Evolutionary conservation across 2,797 vertebrate genomes (phyloP), one percentile per base, ranked within the genome.

Genomic region (Sparidentex hasta): DNA sequence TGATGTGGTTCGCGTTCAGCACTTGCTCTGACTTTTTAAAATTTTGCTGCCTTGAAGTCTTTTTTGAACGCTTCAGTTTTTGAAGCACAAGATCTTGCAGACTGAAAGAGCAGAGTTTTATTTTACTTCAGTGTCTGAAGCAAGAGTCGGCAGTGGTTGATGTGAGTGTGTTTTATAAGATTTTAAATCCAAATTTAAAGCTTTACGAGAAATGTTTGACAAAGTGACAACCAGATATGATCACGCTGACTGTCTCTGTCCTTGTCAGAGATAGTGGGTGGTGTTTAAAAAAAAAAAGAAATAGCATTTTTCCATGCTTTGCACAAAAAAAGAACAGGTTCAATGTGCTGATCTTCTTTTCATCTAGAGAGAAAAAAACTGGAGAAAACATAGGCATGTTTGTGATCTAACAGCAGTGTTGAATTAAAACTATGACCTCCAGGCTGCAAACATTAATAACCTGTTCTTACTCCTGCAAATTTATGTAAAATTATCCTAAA

Each of bases 191-290:
- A 72, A 81, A 71, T 75, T 58, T 13, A 71, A 72, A 58, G 25
- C 52, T 25, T 72, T 0, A 17, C 62, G 21, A 57, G 21, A 72
- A 56, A 71, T 70, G 48, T 72, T 68, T 65, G 66, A 79, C 48
- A 68, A 62, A 56, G 7, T 62, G 43, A 72, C 67, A 67, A 58
- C 44, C 43, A 80, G 65, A 87, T 80, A 71, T 46, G 21, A 85
- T 84, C 44, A 51, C 43, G 44, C n/a, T 79, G 17, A 51, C 69
- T 18, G 18, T 44, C 62, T 66, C 29, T 38, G 46, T 70, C 61
- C 69, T 47, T 63, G 20, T 69, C 29, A 69, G 65, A 76, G 46
- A 65, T 5, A 65, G 17, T 43, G 55, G 61, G 16, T 59, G 79
- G 41, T 55, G 78, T 80, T 81, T 81, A 25, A 44, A 11, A 46